Conservation (phyloP, 2,888 invertebrate genomes). For the Abscondita cerata region DNA sequence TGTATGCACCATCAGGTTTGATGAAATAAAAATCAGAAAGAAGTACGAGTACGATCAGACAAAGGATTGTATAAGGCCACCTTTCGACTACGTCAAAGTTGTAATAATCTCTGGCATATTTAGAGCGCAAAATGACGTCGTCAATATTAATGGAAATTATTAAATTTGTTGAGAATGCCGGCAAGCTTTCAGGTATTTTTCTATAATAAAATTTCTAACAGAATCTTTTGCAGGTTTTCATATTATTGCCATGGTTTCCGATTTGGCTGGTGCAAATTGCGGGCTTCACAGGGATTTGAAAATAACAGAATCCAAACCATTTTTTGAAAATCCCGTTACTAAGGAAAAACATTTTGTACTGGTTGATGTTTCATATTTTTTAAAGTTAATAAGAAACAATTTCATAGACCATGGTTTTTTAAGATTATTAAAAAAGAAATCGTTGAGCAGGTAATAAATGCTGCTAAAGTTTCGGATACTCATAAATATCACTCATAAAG, state of each 20-base stretch:
- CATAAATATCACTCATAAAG: conserved; percentile 39
- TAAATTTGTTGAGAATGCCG: neutral
- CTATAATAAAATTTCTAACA: neutral
- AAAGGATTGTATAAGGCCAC: neutral
- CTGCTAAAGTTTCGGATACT: conserved; percentile 30
- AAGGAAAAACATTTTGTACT: conserved; percentile 2
- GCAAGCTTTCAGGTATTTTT: neutral
- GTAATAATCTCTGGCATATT: neutral
- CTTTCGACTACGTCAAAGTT: neutral
- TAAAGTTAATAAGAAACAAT: conserved; percentile 37
- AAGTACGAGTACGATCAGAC: neutral
- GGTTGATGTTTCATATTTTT: conserved; percentile 19
- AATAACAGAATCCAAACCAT: neutral
- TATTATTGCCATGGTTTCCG: neutral
- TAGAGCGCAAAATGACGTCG: neutral
- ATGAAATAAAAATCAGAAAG: neutral
- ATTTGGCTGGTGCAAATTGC: neutral
- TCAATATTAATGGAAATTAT: neutral
- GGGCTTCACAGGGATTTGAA: neutral
- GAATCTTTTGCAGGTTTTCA: neutral
- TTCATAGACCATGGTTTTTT: conserved; percentile 36
- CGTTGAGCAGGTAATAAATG: conserved; percentile 28
- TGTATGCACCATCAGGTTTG: neutral
- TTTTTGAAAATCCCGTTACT: neutral
- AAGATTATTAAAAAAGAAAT: conserved; percentile 31